Evolutionary conservation across 2,113 vertebrate species (phyloP).

Genomic region (Embiotoca jacksoni): DNA sequence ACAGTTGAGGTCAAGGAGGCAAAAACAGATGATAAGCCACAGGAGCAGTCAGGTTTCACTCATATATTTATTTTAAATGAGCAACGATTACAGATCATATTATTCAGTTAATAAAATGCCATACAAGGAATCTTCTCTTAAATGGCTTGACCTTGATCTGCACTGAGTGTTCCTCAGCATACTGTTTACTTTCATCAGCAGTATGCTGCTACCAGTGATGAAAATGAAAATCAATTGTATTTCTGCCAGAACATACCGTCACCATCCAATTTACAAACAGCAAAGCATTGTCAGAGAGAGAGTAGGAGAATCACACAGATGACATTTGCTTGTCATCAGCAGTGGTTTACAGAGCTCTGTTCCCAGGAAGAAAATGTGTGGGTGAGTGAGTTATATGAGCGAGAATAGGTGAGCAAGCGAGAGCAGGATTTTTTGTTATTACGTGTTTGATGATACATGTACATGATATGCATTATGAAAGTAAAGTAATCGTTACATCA

Average conservation of each 20-base stretch:
- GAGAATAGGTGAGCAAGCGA: neutral
- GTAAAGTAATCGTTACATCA: too few species aligned
- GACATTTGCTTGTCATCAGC: conserved; percentile 24
- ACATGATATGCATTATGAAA: neutral
- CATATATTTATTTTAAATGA: neutral
- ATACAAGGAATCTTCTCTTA: neutral
- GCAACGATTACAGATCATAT: neutral
- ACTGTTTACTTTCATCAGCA: neutral
- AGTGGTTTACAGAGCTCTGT: conserved; percentile 29
- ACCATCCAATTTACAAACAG: conserved; percentile 20
- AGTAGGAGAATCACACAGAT: conserved; percentile 1
- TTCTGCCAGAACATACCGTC: conserved; percentile 4
- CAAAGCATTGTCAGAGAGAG: conserved; percentile 20
- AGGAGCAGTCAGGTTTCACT: neutral
- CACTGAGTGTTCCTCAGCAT: neutral
- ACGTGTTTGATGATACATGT: neutral
- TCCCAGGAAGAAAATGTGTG: conserved; percentile 34
- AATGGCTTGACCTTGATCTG: neutral
- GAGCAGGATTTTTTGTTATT: neutral
- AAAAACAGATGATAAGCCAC: neutral
- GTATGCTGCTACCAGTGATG: neutral
- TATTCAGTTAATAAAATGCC: conserved; percentile 8
- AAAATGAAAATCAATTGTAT: conserved; percentile 17
- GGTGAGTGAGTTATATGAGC: conserved; percentile 13
- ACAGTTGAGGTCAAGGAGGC: neutral